Percentiles rank a stretch among this genome's conserved stretches.
Evolutionary conservation across 2,113 vertebrate species (phyloP).

Genomic region (Entelurus aequoreus): DNA sequence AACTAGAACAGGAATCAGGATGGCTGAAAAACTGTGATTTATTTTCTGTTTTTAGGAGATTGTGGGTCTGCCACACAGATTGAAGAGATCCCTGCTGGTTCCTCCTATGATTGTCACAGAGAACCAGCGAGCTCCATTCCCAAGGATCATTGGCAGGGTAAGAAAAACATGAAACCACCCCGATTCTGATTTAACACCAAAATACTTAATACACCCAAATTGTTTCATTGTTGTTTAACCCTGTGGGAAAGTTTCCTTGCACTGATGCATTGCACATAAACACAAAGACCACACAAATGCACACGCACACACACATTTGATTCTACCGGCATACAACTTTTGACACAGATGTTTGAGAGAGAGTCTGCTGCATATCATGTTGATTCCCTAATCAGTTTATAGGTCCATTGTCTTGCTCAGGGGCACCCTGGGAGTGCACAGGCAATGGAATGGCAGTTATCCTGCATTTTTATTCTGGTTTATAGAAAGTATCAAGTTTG

Average conservation of each 20-base stretch:
- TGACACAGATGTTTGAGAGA: background rate
- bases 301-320: background rate
- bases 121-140: constrained; percentile 89
- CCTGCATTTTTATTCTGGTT: background rate
- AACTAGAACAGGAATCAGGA: background rate
- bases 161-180: constrained; percentile 35
- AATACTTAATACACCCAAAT: background rate
- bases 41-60: constrained; percentile 71
- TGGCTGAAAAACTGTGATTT: background rate
- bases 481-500: background rate
- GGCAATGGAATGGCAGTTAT: background rate
- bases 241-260: background rate
- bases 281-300: background rate
- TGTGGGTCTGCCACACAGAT: constrained; percentile 77
- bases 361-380: background rate
- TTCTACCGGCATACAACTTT: background rate
- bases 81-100: constrained; percentile 85
- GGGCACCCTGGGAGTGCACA: background rate
- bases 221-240: background rate
- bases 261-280: background rate
- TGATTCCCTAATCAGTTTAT: background rate
- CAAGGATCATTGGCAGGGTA: constrained; percentile 87
- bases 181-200: background rate
- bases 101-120: constrained; percentile 86
- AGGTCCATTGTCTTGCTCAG: constrained; percentile 1